Evolutionary conservation across 2,888 invertebrate species (phyloP).

Genomic region (Ceratothoa steindachneri): DNA sequence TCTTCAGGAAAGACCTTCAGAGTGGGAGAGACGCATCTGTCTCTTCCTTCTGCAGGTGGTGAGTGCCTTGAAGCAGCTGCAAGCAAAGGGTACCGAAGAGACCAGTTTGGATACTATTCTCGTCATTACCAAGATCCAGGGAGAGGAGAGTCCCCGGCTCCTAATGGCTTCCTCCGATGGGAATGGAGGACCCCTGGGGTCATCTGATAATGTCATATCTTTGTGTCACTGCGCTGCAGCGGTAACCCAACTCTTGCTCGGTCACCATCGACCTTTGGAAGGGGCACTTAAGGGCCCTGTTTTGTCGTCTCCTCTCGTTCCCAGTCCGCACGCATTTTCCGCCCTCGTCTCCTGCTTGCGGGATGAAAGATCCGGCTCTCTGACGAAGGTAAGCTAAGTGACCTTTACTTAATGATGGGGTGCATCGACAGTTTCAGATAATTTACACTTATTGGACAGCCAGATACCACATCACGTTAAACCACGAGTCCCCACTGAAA

Average conservation of each 20-base stretch:
- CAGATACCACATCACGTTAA: no score
- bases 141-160: constrained; percentile 14
- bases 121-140: constrained; percentile 57
- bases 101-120: constrained; percentile 66
- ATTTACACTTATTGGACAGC: no score
- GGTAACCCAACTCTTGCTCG: constrained; percentile 57
- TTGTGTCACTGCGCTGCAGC: constrained; percentile 72
- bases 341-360: constrained; percentile 50
- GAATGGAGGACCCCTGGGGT: neutral
- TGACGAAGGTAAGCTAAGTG: constrained; percentile 60
- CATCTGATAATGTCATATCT: constrained; percentile 62
- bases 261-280: constrained; percentile 14
- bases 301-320: constrained; percentile 14
- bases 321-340: constrained; percentile 41
- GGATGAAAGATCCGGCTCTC: constrained; percentile 52
- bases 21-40: constrained; percentile 63
- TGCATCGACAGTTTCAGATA: no score
- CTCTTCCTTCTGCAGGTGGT: constrained; percentile 76
- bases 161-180: neutral
- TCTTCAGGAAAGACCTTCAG: constrained; percentile 31
- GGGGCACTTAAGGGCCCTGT: constrained; percentile 6
- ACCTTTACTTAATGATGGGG: no score
- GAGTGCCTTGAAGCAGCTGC: constrained; percentile 74
- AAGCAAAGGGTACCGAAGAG: constrained; percentile 77
- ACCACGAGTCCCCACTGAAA: no score